These are phyloP conservation scores for Ceratitis capitata DNA, from an alignment of 1,140 invertebrate genomes.

Conservation along the genomic window DNA sequence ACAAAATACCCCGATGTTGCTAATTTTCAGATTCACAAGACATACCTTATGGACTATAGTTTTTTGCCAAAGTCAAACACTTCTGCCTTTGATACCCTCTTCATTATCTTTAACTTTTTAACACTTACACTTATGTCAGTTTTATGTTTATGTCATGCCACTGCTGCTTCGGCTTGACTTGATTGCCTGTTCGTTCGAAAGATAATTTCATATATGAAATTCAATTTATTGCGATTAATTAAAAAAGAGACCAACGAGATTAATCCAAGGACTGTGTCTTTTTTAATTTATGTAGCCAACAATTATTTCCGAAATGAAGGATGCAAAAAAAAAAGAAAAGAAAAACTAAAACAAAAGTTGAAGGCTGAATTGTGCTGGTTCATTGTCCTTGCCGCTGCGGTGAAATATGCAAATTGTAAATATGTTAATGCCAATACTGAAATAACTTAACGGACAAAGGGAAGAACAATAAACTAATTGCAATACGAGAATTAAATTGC, in stretches of 20 bases:
- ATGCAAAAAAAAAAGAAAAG: background rate
- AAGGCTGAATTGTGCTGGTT: background rate
- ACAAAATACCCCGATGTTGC: no score
- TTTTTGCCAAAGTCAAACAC: no score
- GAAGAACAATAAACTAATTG: background rate
- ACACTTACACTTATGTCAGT: no score
- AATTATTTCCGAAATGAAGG: background rate
- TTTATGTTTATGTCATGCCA: no score
- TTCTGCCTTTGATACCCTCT: no score
- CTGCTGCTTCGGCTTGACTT: background rate
- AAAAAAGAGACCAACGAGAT: background rate
- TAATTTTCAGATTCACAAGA: no score
- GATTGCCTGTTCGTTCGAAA: background rate
- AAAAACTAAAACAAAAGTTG: background rate
- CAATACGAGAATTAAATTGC: constrained; percentile 18
- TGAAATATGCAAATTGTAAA: constrained; percentile 7
- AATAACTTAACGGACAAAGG: background rate
- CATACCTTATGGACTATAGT: no score
- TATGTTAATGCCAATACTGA: background rate
- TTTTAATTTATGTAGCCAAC: no score
- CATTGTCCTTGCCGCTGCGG: background rate
- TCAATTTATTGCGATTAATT: background rate
- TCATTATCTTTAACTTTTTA: no score
- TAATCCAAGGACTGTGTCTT: background rate
- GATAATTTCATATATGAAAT: constrained; percentile 12